Base-by-base conservation (phyloP, 1,140 invertebrate species). In the Panagrolaimus sp. region DNA sequence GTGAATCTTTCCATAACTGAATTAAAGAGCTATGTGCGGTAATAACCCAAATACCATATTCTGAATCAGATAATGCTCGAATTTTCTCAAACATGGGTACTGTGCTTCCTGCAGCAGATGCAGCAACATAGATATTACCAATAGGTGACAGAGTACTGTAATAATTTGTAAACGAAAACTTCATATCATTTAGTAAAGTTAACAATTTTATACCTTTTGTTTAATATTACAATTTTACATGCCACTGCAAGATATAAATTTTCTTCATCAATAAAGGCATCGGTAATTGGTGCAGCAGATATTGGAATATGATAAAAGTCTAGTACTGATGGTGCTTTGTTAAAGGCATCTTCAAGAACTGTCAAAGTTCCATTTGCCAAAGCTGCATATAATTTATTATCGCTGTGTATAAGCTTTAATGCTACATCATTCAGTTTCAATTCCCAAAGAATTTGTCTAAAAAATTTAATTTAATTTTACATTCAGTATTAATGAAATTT, bases 291-390 rank as follows among this genome's bases (percentile, higher is more conserved):
- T 25, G 83, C 84, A 51, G 84, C 84, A 53, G 86, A 84, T 74
- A 87, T 80, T 9, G 84, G 80, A 68, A 87, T 84, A 73, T 87
- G 86, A 72, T 86, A 85, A 9, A 85, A 76, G 66, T 87, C 85
- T 51, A 82, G 14, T 8, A 31, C 9, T 13, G 31, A 38, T 38
- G 31, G 31, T 4, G 31, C 31, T 38, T 38, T 38, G 7, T 25
- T 25, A 11, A 14, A 62, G 9, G 38, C 67, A 72, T 86, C 85
- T 78, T 87, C 86, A 38, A 86, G 74, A 9, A 87, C 83, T 44
- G 87, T 85, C 7, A 87, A 69, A 3, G 85, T 86, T 42, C 86
- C 86, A 77, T 87, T 86, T 42, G 85, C 85, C 9, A 87, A 70
- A 23, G 79, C 84, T 53, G 83, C 83, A 75, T 86, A 87, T 1